Base-by-base conservation (phyloP, 2,797 vertebrate species). In the Nannoperca obscura region DNA sequence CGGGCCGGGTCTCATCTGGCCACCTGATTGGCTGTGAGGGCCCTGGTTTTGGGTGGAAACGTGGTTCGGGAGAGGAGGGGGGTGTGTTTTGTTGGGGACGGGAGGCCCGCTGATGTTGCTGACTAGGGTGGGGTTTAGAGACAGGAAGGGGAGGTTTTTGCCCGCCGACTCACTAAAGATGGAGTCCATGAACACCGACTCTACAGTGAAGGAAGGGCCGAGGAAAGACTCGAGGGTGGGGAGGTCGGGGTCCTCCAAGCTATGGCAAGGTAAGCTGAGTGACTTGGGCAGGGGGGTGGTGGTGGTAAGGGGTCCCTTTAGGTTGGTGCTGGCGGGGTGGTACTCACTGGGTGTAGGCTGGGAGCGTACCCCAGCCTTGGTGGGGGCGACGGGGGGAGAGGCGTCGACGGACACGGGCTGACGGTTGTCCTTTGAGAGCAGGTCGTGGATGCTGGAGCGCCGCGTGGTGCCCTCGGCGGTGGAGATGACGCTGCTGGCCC, bases 401-500 rank as follows among this genome's bases (percentile, higher is more conserved):
- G 93, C 88, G 71, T 99, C 98, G 50, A 97, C 94, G 1, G 97
- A 97, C 53, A 98, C 88, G 1, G 97, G 97, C 36, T 95, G 95
- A 57, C 97, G 97, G 90, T 84, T 93, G 94, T 99, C 98, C 93
- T 98, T 99, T 40, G 96, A 97, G 88, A 99, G 94, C 94, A 99
- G 95, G 88, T 99, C 98, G 42, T 99, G 98, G 95, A 99, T 97
- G 94, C 98, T 99, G 73, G 98, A 98, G 89, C 98, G 97, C 59
- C 98, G 96, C 0, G 96, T 97, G 84, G 95, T 96, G 78, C 98
- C 98, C 92, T 99, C 98, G 0, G 98, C 98, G 0, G 98, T 99
- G 84, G 98, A 99, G 90, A 99, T 99, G 78, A 99, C 98, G 15
- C 96, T 99, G 95, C 98, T 99, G 82, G 98, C 98, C 1, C 98